Evolutionary conservation across 1,140 invertebrate genomes (phyloP).

Genomic region (Hypsibius dujardini): DNA sequence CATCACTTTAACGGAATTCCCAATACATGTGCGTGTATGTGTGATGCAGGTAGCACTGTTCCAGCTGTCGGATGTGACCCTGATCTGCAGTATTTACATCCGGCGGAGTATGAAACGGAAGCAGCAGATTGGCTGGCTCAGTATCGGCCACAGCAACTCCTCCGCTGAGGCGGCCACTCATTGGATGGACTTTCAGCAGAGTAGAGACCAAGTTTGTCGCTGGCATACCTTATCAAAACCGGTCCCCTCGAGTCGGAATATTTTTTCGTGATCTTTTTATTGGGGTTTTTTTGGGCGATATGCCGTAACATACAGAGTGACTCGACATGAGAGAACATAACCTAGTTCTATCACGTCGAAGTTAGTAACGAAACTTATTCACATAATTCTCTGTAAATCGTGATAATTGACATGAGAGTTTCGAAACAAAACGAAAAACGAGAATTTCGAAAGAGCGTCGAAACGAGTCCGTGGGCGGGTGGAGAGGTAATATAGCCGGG

Average conservation of each 20-base stretch:
- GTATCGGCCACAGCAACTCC: constrained; percentile 69
- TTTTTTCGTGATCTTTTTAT: constrained; percentile 22
- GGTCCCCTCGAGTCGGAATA: constrained; percentile 39
- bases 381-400: too few relatives aligned
- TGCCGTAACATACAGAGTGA: too few relatives aligned
- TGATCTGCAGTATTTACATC: constrained; percentile 82
- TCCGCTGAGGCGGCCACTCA: constrained; percentile 77
- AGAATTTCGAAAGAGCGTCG: too few relatives aligned
- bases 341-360: too few relatives aligned
- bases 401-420: too few relatives aligned
- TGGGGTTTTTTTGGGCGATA: too few relatives aligned
- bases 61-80: constrained; percentile 79
- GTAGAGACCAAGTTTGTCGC: constrained; percentile 48
- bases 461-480: too few relatives aligned
- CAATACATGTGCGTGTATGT: neutral
- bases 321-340: too few relatives aligned
- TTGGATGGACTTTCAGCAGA: constrained; percentile 72
- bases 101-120: constrained; percentile 76
- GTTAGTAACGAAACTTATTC: too few relatives aligned
- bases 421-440: too few relatives aligned
- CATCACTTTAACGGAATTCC: constrained; percentile 19
- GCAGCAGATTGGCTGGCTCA: constrained; percentile 90
- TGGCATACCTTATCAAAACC: constrained; percentile 43
- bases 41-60: constrained; percentile 62
- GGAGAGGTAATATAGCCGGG: too few relatives aligned